These are phyloP conservation scores for Heliconius melpomene DNA, from an alignment of 1,140 invertebrate species.

Conservation along the genomic window DNA sequence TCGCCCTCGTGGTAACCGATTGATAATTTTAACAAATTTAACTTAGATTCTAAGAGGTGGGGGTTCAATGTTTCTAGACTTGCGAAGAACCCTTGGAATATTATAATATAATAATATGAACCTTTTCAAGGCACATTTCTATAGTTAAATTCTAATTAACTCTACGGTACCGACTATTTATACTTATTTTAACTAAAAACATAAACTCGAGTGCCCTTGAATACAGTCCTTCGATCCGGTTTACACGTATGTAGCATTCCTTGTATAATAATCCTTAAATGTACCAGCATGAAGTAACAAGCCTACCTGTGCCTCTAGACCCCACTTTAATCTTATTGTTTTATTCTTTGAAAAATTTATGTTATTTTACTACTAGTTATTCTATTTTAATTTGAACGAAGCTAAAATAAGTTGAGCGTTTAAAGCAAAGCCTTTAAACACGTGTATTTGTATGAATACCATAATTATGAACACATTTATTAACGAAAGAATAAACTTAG, in stretches of 20 bases:
- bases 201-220: neutral
- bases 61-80: too few relatives aligned
- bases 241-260: conserved; percentile 8
- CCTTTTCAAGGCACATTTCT: too few relatives aligned
- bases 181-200: neutral
- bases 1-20: too few relatives aligned
- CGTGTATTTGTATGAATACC: neutral
- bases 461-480: neutral
- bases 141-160: too few relatives aligned
- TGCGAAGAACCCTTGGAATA: too few relatives aligned
- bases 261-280: neutral
- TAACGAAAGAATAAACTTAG: neutral
- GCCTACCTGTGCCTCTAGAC: neutral
- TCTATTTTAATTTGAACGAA: neutral
- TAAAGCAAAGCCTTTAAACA: neutral
- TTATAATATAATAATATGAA: too few relatives aligned
- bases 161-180: neutral
- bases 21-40: too few relatives aligned
- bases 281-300: neutral
- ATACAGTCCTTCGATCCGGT: conserved; percentile 24
- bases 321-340: neutral
- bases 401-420: neutral
- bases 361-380: neutral
- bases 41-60: too few relatives aligned
- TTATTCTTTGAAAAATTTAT: neutral